Conservation (phyloP, 2,113 vertebrate genomes). For the Indri indri region DNA sequence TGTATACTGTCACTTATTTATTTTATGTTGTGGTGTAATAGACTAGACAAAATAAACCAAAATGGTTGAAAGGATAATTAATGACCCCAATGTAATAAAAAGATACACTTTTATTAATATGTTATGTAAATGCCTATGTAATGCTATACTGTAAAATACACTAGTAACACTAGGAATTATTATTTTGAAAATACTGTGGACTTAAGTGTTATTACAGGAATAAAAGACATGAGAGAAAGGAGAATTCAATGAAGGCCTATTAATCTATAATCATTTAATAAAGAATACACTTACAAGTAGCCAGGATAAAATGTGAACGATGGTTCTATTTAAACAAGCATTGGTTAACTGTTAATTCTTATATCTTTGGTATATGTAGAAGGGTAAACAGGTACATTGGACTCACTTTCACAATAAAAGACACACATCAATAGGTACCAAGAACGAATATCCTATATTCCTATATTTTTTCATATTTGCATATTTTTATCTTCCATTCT, state of each 20-base stretch:
- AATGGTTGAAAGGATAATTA: background rate
- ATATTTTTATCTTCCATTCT: background rate
- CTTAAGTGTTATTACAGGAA: background rate
- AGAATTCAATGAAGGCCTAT: background rate
- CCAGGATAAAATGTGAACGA: background rate
- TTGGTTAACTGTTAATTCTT: background rate
- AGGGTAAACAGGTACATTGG: background rate
- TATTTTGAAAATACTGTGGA: background rate
- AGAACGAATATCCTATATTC: background rate
- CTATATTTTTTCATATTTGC: background rate
- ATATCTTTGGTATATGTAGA: background rate
- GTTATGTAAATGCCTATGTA: background rate
- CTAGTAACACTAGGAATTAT: background rate
- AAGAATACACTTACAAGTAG: background rate
- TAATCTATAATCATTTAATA: background rate
- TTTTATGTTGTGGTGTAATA: slow-evolving; percentile 3
- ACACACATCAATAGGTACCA: background rate
- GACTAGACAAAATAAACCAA: background rate
- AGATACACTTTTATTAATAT: background rate
- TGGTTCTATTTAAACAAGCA: background rate
- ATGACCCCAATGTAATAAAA: slow-evolving; percentile 10
- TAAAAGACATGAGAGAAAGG: background rate
- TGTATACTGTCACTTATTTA: background rate
- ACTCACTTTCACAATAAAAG: slow-evolving; percentile 11
- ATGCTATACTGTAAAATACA: background rate